Evolutionary conservation across 1,140 invertebrate species (phyloP).

Genomic region (Chironomus tepperi): DNA sequence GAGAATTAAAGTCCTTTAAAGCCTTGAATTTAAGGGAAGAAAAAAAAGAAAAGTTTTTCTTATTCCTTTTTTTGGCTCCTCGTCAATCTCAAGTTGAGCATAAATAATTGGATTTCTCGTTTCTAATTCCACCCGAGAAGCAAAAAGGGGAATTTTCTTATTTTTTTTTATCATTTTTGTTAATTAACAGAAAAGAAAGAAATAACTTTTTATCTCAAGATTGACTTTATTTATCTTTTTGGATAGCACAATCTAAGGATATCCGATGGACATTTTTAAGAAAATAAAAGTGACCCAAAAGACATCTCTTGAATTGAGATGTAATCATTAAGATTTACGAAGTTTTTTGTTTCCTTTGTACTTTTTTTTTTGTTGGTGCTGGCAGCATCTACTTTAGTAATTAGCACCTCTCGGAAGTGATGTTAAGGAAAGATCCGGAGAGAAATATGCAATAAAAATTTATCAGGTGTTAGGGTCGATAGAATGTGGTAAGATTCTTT

Average conservation of each 20-base stretch:
- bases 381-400: neutral
- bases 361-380: neutral
- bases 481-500: too few species aligned
- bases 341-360: neutral
- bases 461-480: too few species aligned
- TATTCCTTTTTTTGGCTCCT: neutral
- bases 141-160: neutral
- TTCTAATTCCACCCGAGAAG: neutral
- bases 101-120: conserved; percentile 9
- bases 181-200: conserved; percentile 14
- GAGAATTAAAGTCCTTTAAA: too few species aligned
- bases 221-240: conserved; percentile 14
- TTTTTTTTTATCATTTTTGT: neutral
- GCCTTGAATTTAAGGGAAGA: too few species aligned
- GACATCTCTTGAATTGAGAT: neutral
- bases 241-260: neutral
- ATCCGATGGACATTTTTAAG: neutral
- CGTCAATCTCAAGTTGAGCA: neutral
- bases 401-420: neutral
- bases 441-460: too few species aligned
- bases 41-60: neutral
- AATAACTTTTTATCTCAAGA: neutral
- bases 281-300: neutral
- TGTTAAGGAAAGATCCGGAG: too few species aligned
- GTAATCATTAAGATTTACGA: neutral